Evolutionary conservation across 2,888 invertebrate genomes (phyloP), one percentile per base, ranked within the genome.

Genomic region (Nomada flava): DNA sequence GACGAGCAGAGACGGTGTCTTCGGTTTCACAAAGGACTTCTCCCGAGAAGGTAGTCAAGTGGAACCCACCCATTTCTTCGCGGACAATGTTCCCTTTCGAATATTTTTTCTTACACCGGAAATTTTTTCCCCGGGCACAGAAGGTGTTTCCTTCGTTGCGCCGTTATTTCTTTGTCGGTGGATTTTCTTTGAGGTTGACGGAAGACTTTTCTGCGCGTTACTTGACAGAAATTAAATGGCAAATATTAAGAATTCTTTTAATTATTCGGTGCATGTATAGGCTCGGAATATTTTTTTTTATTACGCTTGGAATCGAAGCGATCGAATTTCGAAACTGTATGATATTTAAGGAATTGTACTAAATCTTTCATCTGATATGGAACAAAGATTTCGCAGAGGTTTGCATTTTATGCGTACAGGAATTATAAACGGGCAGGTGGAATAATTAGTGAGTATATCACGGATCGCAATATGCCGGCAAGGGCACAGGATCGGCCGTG

Each of bases 1-100:
- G 84, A 71, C 73, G 70, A 62, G 55, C 64, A 50, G 47, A 26
- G 47, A 69, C 65, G 59, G 83, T 60, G 79, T 62, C 65, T 67
- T 76, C 72, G 75, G 73, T 82, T 62, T 73, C 87, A 73, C 82
- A 79, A 86, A 85, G 79, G 82, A 77, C 67, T 86, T 60, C 80
- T 68, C 57, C 70, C 76, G 55, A 55, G 63, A 77, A 79, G 71
- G 67, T 79, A 74, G 85, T 76, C 85, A 67, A 84, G 72, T 84
- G 84, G 79, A 86, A 86, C 74, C 83, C 63, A 76, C 78, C 59
- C 44, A 23, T 76, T 76, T 52, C 74, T 62, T 29, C 57, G n/a
- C 62, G 71, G 74, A 86, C 82, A 79, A 82, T 71, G 79, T 79
- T 76, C 76, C 69, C 65, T 76, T 84, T 63, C 26, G 50, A 76